Evolutionary conservation across 1,140 invertebrate genomes (phyloP).

Genomic region (Drosophila repletoides): DNA sequence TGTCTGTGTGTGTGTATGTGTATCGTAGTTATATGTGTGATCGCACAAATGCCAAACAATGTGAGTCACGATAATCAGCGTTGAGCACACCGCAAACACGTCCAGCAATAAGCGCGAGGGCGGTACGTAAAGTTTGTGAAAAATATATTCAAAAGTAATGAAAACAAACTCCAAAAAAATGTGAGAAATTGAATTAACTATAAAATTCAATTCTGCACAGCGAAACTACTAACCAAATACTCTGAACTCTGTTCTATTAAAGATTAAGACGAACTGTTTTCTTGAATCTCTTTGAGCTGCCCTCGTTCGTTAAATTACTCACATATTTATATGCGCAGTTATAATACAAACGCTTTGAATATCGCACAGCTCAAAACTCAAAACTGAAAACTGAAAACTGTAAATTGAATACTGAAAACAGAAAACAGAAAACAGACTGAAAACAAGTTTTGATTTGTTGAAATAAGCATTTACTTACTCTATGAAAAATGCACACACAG

Average conservation of each 20-base stretch:
- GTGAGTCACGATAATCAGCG: constrained; percentile 76
- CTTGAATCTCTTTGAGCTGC: not conserved
- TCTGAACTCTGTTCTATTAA: too few species aligned
- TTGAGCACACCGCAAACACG: constrained; percentile 66
- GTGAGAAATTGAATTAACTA: not conserved
- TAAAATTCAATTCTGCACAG: not conserved
- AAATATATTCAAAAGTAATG: not conserved
- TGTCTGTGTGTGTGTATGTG: not conserved
- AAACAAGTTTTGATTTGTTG: constrained; percentile 57
- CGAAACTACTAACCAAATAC: too few species aligned
- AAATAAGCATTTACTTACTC: constrained; percentile 53
- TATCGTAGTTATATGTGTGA: constrained; percentile 61
- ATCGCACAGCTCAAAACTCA: constrained; percentile 31
- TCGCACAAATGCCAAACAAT: constrained; percentile 73
- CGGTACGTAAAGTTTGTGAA: not conserved
- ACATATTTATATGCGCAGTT: constrained; percentile 49
- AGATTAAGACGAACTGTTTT: too few species aligned
- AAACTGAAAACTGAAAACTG: too few species aligned
- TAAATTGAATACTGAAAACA: too few species aligned
- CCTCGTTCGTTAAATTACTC: constrained; percentile 43
- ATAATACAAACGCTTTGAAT: constrained; percentile 48
- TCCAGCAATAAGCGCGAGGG: constrained; percentile 42
- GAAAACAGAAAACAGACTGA: too few species aligned
- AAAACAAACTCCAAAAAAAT: not conserved
- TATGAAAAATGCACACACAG: constrained; percentile 40